Percentiles rank a stretch among this genome's conserved stretches.
Evolutionary conservation across 1,140 invertebrate species (phyloP).

Genomic region (Drosophila neocordata): DNA sequence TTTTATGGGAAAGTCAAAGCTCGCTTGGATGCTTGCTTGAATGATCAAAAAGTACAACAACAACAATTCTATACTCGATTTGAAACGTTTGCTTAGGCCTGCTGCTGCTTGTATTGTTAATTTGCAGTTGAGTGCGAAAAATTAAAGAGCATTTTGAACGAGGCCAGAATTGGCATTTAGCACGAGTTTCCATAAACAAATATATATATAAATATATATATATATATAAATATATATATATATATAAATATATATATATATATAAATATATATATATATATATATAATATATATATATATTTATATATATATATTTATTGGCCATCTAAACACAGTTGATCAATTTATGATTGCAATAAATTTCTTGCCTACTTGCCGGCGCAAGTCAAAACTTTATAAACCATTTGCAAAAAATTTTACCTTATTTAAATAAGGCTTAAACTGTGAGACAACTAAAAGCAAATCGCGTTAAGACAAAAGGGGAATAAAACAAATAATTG

Average conservation of each 20-base stretch:
- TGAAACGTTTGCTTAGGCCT: conserved; percentile 1
- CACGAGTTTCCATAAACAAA: neutral
- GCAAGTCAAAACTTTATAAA: neutral
- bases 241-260: neutral
- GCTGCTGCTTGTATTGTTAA: conserved; percentile 1
- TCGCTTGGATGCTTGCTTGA: neutral
- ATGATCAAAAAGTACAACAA: neutral
- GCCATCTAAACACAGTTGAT: too few species aligned
- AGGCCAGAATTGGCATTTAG: conserved; percentile 9
- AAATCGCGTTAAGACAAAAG: conserved; percentile 27
- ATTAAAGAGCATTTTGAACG: conserved; percentile 6
- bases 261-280: too few species aligned
- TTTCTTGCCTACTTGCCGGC: too few species aligned
- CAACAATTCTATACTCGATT: neutral
- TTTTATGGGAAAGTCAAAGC: conserved; percentile 3
- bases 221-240: too few species aligned
- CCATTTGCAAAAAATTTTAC: too few species aligned
- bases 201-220: neutral
- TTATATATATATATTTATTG: neutral
- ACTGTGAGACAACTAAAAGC: conserved; percentile 24
- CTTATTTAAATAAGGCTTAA: too few species aligned
- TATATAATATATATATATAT: too few species aligned
- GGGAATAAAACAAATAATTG: conserved; percentile 10
- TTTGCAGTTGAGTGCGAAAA: conserved; percentile 6
- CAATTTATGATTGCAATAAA: too few species aligned